Evolutionary conservation across 1,140 invertebrate genomes (phyloP), one percentile per base, ranked within the genome.

Genomic region (Cataglyphis hispanica): DNA sequence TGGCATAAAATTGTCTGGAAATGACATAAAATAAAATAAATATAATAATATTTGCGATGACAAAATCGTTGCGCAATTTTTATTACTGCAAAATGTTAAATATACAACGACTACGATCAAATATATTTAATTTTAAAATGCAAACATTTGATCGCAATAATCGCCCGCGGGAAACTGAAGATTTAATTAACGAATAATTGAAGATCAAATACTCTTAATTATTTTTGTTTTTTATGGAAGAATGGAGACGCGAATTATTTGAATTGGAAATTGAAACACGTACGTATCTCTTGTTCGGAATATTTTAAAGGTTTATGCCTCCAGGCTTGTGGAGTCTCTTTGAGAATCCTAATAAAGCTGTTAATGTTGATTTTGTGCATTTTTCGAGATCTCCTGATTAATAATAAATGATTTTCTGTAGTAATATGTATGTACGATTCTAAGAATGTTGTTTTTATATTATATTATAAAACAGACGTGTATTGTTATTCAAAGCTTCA

Each of bases 131-230:
- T 81, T 2, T 40, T 50, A 50, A 50, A 43, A 56, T 16, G 27
- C 43, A 43, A 69, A 70, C 22, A 25, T 27, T 81, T 40, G 25
- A 70, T 8, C 16, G 16, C 31, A 31, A 2, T 31, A 25, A 37
- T 56, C 19, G 25, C 16, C 37, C 22, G 5, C 27, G 43, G 10
- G 13, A 27, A 56, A 16, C 16, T 22, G 64, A 61, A 10, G 58
- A 50, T 72, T 43, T 81, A 70, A 70, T 70, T 58, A 60, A 31
- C 19, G 25, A 6, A 34, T 66, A 81, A 72, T 81, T 25, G 34
- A 81, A 72, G 66, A 72, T 81, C 22, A 27, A 43, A 16, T 13
- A 13, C 11, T 70, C 78, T 60, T 81, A 72, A 81, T 81, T 81
- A 81, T 72, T 53, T 43, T n/a, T n/a, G 6, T 72, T 81, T 58